phyloP scores from a whole-genome alignment of 2,797 vertebrate species.

The Liasis olivaceus region DNA sequence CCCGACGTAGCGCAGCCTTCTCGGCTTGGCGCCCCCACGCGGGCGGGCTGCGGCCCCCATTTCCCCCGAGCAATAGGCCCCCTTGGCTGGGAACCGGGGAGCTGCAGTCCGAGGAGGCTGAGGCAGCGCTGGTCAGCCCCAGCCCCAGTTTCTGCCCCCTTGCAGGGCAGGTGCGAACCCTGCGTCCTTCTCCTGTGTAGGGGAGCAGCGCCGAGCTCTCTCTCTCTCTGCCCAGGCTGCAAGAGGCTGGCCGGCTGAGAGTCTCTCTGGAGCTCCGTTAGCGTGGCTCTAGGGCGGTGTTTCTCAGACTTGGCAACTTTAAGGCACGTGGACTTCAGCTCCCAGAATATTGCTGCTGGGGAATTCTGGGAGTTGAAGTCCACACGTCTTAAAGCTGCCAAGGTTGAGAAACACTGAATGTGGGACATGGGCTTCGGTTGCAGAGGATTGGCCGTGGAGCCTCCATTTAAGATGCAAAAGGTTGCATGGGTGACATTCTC shows the following conservation, averaged over 20 bases:
- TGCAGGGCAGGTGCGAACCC: background rate
- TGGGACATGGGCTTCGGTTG: too few relatives aligned
- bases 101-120: background rate
- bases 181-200: background rate
- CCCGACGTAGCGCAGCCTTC: background rate
- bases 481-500: background rate
- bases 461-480: too few relatives aligned
- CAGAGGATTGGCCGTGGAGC: too few relatives aligned
- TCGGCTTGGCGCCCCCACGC: background rate
- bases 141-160: background rate
- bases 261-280: too few relatives aligned
- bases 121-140: background rate
- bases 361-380: background rate
- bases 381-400: background rate
- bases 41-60: background rate
- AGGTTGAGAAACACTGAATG: background rate
- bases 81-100: background rate
- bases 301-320: too few relatives aligned
- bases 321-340: too few relatives aligned
- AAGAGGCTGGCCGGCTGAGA: too few relatives aligned
- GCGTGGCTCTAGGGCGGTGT: too few relatives aligned
- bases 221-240: too few relatives aligned
- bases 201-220: too few relatives aligned
- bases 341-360: background rate
- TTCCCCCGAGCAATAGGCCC: background rate